phyloP scores from a whole-genome alignment of 2,797 vertebrate species.

The Sternotherus odoratus region DNA sequence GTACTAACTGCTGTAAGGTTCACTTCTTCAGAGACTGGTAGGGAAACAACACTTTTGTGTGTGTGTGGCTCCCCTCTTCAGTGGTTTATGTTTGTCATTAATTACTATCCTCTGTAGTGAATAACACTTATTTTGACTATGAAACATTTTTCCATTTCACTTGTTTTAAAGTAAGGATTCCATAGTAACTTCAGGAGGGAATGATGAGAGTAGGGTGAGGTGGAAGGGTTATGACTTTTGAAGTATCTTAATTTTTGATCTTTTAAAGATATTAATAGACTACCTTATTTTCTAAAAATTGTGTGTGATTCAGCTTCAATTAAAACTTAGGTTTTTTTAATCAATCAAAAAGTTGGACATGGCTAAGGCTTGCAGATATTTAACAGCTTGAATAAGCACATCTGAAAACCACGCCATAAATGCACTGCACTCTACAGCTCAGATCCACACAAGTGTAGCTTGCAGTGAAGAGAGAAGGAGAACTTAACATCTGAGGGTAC shows the following conservation, averaged over 20 bases:
- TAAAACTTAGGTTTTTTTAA: background rate
- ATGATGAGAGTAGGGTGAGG: background rate
- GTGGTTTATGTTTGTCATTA: background rate
- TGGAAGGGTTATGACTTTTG: background rate
- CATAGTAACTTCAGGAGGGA: background rate
- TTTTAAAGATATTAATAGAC: background rate
- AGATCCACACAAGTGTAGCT: rapidly evolving
- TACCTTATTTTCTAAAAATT: background rate
- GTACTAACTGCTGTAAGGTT: background rate
- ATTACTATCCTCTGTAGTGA: background rate
- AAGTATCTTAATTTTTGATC: background rate
- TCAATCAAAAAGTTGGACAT: background rate
- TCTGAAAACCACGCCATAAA: background rate
- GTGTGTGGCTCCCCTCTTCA: rapidly evolving
- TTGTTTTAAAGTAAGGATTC: background rate
- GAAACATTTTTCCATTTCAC: background rate
- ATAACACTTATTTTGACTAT: background rate
- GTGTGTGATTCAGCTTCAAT: rapidly evolving
- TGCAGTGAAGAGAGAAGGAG: background rate
- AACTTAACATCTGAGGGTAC: rapidly evolving
- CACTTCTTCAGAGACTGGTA: background rate
- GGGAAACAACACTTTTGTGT: rapidly evolving
- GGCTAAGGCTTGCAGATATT: background rate
- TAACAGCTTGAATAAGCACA: background rate
- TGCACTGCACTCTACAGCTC: background rate